Evolutionary conservation across 2,113 vertebrate genomes (phyloP).

Genomic region (Forbesichthys agassizii): DNA sequence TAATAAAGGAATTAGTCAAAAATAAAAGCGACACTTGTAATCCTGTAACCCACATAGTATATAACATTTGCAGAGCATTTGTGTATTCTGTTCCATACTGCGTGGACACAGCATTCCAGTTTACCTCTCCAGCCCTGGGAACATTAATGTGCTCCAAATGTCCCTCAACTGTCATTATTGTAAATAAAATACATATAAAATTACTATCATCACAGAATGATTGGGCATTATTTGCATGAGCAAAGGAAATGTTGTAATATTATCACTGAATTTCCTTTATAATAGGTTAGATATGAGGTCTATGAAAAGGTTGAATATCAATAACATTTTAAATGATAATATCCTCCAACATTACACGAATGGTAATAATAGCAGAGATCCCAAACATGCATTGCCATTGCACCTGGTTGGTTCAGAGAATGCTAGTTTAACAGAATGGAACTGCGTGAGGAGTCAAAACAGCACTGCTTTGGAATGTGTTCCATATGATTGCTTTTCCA

Average conservation of each 20-base stretch:
- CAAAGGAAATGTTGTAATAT: neutral
- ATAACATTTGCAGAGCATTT: no score
- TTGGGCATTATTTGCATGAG: neutral
- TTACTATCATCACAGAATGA: neutral
- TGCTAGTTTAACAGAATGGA: neutral
- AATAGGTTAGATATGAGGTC: neutral
- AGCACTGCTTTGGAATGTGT: neutral
- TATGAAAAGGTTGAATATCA: neutral
- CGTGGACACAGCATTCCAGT: no score
- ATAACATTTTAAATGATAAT: neutral
- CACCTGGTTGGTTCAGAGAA: neutral
- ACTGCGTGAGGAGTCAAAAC: neutral
- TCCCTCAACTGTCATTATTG: no score
- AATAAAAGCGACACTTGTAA: no score
- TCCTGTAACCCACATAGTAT: no score
- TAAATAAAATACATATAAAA: no score
- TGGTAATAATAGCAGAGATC: neutral
- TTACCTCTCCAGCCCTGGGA: no score
- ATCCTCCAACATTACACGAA: neutral
- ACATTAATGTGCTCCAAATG: no score
- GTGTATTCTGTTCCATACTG: no score
- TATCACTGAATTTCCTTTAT: neutral
- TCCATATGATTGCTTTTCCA: neutral
- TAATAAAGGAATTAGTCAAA: no score
- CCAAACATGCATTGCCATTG: neutral